Conservation (phyloP, 1,140 invertebrate species). For the Portunus trituberculatus region DNA sequence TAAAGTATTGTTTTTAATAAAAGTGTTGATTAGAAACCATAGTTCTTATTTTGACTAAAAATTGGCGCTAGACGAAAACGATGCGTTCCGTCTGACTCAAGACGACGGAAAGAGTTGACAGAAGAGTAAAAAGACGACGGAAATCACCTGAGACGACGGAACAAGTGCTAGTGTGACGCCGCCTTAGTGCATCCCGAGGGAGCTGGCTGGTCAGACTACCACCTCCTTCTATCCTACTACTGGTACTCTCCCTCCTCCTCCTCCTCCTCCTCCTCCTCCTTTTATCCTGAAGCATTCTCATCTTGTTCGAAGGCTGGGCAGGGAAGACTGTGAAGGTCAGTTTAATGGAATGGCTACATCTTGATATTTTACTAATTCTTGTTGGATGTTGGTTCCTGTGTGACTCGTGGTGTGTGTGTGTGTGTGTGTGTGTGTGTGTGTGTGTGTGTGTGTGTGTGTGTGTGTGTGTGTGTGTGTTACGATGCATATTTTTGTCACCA, state of each 20-base stretch:
- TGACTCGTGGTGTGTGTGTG: not conserved
- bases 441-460: not conserved
- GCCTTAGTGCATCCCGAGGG: not conserved
- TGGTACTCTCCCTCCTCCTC: not conserved
- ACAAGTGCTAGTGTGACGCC: too few relatives aligned
- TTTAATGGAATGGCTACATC: not conserved
- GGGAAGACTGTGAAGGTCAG: not conserved
- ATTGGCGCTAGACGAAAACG: too few relatives aligned
- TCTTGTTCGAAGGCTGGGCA: not conserved
- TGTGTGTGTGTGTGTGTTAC: not conserved
- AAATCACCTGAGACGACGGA: too few relatives aligned
- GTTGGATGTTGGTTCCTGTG: not conserved
- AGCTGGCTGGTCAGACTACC: not conserved
- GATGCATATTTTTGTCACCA: not conserved
- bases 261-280: not conserved
- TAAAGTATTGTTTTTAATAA: too few relatives aligned
- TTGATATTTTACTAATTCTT: not conserved
- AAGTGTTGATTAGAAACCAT: too few relatives aligned
- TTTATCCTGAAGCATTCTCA: not conserved
- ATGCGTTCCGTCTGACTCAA: too few relatives aligned
- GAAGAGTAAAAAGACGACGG: too few relatives aligned
- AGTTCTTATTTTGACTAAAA: too few relatives aligned
- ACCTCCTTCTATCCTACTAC: not conserved
- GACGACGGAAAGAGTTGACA: too few relatives aligned
- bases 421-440: not conserved